A percentile compares a stretch with the other conserved stretches of the same genome.
phyloP scores from a whole-genome alignment of 35 echinoderm and acorn worm genomes.

The Diadema setosum region DNA sequence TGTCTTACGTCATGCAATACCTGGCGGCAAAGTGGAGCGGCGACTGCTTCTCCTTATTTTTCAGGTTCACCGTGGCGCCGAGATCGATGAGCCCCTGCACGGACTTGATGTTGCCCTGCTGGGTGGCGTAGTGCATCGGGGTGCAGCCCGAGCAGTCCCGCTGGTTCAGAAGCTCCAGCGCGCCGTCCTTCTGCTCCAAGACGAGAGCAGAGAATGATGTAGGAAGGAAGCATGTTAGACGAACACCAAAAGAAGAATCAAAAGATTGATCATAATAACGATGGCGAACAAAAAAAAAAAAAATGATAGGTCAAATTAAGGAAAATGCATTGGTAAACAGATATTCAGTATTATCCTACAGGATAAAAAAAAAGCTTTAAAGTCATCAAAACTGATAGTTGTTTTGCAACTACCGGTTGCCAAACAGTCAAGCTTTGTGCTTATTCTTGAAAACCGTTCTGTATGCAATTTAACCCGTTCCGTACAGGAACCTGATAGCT shows the following conservation, averaged over 20 bases:
- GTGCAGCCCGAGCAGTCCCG: conserved; percentile 69
- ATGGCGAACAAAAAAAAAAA: not conserved
- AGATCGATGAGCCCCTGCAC: conserved; percentile 80
- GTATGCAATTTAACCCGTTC: too few relatives aligned
- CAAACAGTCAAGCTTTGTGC: too few relatives aligned
- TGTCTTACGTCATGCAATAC: conserved; percentile 50
- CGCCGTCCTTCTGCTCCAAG: conserved; percentile 31
- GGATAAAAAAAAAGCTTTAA: too few relatives aligned
- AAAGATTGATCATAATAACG: not conserved
- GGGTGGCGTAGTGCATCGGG: conserved; percentile 88
- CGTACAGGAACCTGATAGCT: too few relatives aligned
- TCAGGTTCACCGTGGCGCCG: conserved; percentile 76
- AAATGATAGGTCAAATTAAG: too few relatives aligned
- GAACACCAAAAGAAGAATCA: not conserved
- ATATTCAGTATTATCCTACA: too few relatives aligned
- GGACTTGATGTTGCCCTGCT: conserved; percentile 76
- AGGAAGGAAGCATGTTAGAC: not conserved
- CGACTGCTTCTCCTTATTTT: conserved; percentile 85
- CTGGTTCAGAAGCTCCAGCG: conserved; percentile 67
- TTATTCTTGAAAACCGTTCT: too few relatives aligned
- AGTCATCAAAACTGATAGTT: too few relatives aligned
- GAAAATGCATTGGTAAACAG: too few relatives aligned
- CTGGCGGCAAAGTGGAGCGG: conserved; percentile 93
- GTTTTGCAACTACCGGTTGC: too few relatives aligned
- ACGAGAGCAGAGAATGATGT: not conserved